A percentile compares a stretch with the other conserved stretches of the same genome.
Conservation (phyloP, 2,113 vertebrate species). For the Phylloscopus trochiloides region DNA sequence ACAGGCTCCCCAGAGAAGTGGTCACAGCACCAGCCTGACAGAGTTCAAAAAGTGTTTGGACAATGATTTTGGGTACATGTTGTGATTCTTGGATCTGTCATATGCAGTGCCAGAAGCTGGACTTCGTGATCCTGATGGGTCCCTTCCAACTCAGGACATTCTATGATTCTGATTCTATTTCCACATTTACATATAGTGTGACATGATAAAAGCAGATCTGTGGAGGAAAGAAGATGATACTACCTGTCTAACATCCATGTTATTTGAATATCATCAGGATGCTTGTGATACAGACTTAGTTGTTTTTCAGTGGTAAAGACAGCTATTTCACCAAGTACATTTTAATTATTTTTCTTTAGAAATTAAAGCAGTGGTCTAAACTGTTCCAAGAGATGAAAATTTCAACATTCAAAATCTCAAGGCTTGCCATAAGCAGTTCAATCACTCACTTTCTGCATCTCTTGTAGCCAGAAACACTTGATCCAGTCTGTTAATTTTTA, state of each 20-base stretch:
- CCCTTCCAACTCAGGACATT: background rate
- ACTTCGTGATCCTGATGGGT: too few species aligned
- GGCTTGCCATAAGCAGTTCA: background rate
- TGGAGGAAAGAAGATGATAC: background rate
- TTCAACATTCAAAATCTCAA: background rate
- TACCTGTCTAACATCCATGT: background rate
- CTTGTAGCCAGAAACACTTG: background rate
- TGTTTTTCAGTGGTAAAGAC: background rate
- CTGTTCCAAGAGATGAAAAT: background rate
- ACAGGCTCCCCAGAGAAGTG: background rate
- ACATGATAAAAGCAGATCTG: background rate
- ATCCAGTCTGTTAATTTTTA: background rate
- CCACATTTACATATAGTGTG: background rate
- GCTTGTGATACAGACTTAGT: background rate
- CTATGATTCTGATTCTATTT: background rate
- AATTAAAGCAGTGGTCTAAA: background rate
- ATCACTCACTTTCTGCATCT: background rate
- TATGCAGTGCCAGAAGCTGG: background rate
- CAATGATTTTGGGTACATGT: background rate
- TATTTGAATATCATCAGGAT: background rate
- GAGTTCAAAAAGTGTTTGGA: background rate
- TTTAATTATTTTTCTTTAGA: background rate
- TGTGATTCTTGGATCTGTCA: background rate
- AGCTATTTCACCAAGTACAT: background rate
- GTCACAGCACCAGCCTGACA: background rate